Percentiles rank a stretch among this genome's conserved stretches.
Conservation (phyloP, 2,113 vertebrate species). For the Scalopus aquaticus region DNA sequence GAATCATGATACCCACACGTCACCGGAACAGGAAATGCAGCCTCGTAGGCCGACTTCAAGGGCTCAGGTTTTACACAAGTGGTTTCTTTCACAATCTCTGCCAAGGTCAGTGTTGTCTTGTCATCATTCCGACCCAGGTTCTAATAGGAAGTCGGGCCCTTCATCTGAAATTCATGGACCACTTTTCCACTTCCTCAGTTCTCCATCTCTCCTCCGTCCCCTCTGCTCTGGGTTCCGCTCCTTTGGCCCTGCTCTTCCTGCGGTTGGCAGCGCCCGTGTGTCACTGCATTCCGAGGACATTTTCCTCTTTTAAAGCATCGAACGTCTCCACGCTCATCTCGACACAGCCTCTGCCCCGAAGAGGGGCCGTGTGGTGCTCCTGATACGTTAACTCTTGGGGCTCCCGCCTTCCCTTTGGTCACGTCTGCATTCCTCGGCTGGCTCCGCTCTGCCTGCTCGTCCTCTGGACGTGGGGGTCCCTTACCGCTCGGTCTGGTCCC, state of each 20-base stretch:
- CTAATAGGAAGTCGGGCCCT: background rate
- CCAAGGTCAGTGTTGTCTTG: background rate
- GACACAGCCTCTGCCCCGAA: background rate
- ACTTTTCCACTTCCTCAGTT: background rate
- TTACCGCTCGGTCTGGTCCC: background rate
- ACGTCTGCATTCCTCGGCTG: background rate
- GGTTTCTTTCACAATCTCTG: background rate
- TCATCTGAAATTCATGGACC: background rate
- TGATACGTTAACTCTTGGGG: background rate
- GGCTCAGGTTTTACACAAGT: background rate
- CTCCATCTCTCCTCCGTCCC: background rate
- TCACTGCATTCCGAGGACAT: background rate
- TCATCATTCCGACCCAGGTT: background rate
- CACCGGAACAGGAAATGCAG: conserved; percentile 2
- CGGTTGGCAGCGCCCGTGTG: background rate
- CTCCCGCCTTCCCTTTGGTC: background rate
- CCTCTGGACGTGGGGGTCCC: background rate
- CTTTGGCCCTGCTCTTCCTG: background rate
- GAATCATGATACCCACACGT: background rate
- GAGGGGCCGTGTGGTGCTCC: no score
- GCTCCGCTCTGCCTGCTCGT: background rate
- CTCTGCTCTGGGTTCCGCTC: no score
- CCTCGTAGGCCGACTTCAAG: background rate
- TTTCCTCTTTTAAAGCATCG: background rate
- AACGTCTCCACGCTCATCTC: background rate